Base-by-base conservation (phyloP, 2,888 invertebrate species). In the Eubasilissa splendida region DNA sequence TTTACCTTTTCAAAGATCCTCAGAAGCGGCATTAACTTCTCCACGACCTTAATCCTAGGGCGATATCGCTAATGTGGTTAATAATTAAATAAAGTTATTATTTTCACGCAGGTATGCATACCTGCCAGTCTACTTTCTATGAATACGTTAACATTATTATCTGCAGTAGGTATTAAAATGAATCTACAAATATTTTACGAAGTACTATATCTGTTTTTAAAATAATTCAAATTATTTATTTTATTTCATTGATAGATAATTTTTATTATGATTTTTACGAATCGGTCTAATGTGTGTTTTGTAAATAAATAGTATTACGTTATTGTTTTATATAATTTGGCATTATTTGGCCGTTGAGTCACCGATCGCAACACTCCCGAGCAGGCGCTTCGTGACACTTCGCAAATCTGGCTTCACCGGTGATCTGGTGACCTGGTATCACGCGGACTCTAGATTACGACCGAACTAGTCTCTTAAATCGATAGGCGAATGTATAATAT, bases 321-420 rank as follows among this genome's bases (percentile, higher is more conserved):
- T 75, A 50, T 68, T 79, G 70, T 53, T 80, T 80, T 70, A 54
- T 60, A 80, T 76, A 76, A n/a, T 80, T 79, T 76, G 68, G 80
- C 76, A 80, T 76, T 59, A 76, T 60, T 54, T 76, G 79, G 82
- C 79, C 82, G 73, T 66, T 66, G 82, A 82, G 82, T 82, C 82
- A 82, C 75, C 76, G 73, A 50, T 73, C 50, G 14, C 22, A 1
- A 22, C 60, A n/a, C 60, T 1, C 7, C 22, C 60, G 22, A n/a
- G 60, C 22, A 22, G 42, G 2, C 42, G 42, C 42, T 42, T 42
- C 42, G 7, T 7, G 42, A 42, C 42, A 7, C 42, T 42, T 42
- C 42, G 2, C 42, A 42, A 42, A 42, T 42, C 42, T 42, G 42
- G 42, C 42, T 42, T 42, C 42, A 42, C 42, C 4, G 42, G 42